Evolutionary conservation across 2,888 invertebrate genomes (phyloP), one percentile per base, ranked within the genome.

Genomic region (Tenthredo amoena): DNA sequence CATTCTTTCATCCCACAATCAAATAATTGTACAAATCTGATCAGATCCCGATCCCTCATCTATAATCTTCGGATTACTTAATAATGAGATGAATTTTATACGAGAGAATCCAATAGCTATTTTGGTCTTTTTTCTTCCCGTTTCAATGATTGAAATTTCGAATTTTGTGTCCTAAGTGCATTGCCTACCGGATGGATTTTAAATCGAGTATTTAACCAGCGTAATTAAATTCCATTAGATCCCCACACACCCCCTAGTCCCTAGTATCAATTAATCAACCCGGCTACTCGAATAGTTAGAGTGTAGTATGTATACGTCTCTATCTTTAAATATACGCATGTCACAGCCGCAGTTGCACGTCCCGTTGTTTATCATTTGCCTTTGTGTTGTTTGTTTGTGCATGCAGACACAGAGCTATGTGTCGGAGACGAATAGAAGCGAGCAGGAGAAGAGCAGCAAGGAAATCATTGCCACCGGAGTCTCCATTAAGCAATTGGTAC

Each of bases 401-500:
- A 81, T 81, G 92, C 90, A 93, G 93, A 93, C 93, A 91, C 92
- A 92, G 90, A 93, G 91, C 89, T 93, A 93, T 90, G 93, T 92
- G 88, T 92, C 92, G 89, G 93, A 92, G 91, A 91, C 92, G 87
- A 92, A 89, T 90, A 92, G 92, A 85, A 89, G 88, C 87, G 93
- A 93, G 87, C 81, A 90, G 88, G 93, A 92, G 88, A 93, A 91
- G 89, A 90, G 91, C 86, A 91, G 89, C 89, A 93, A 92, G 91
- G 92, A 93, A 90, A 92, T 93, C 85, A 94, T 94, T 87, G 93
- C 94, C 84, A 94, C 94, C 85, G 94, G 94, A 85, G 93, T 94
- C 86, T 94, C 94, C 87, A 94, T 94, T 90, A 93, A 94, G 91
- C 94, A 94, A 90, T 92, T 94, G 93, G 94, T 94, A 91, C 94